phyloP scores from a whole-genome alignment of 2,797 vertebrate species.

The Molossus alvarezi region DNA sequence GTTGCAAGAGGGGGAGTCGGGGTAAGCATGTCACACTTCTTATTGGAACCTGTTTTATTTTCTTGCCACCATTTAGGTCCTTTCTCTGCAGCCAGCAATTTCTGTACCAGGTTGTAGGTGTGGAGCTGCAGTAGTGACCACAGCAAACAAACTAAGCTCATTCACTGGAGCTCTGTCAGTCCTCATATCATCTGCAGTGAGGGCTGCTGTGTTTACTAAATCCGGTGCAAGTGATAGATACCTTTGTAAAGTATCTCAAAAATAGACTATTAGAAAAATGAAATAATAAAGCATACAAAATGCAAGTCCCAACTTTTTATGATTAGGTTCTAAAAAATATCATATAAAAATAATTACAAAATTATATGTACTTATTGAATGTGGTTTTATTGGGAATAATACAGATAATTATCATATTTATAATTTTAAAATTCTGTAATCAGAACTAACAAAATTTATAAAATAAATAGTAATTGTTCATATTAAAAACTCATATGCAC shows the following conservation, averaged over 20 bases:
- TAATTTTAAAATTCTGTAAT: not conserved
- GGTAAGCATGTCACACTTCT: too few species aligned
- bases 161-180: not conserved
- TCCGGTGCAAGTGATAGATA: not conserved
- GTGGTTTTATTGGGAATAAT: not conserved
- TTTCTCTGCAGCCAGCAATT: not conserved
- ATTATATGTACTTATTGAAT: not conserved
- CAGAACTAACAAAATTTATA: not conserved
- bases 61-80: not conserved
- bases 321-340: not conserved
- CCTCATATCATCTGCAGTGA: not conserved
- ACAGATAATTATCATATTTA: not conserved
- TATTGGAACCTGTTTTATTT: not conserved
- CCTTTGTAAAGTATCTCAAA: not conserved
- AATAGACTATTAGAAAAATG: not conserved
- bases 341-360: slow-evolving; percentile 36
- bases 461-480: not conserved
- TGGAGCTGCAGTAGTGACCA: not conserved
- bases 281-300: not conserved
- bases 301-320: not conserved
- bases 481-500: not conserved
- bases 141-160: not conserved
- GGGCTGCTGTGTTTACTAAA: not conserved
- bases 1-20: not conserved
- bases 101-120: not conserved